Conservation (phyloP, 2,113 vertebrate species). For the Lucifuga dentata region DNA sequence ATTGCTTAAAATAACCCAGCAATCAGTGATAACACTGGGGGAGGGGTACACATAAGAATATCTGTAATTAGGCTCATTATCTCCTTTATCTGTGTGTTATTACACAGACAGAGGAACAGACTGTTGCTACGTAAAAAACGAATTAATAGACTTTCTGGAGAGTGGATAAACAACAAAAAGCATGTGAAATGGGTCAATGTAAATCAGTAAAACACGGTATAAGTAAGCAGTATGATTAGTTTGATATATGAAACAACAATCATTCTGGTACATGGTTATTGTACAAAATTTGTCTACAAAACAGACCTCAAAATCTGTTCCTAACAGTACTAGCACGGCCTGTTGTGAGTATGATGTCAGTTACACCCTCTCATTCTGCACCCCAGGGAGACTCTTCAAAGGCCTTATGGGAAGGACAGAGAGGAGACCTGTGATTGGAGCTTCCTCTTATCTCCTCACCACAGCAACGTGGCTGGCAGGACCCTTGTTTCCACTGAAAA, state of each 20-base stretch:
- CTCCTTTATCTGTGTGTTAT: no score
- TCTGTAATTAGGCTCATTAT: no score
- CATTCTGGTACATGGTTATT: constrained; percentile 15
- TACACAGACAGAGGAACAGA: not conserved
- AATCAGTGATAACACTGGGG: no score
- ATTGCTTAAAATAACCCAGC: no score
- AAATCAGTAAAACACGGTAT: no score
- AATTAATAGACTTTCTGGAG: not conserved
- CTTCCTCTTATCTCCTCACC: constrained; percentile 64
- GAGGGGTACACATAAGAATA: no score
- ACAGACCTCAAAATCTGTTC: constrained; percentile 33
- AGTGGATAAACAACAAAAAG: not conserved
- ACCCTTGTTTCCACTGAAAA: constrained; percentile 38
- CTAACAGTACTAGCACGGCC: constrained; percentile 32
- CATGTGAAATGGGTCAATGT: no score
- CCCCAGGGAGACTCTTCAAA: constrained; percentile 29
- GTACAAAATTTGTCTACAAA: constrained; percentile 45
- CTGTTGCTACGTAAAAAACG: not conserved
- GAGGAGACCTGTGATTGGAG: constrained; percentile 56
- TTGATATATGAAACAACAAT: constrained; percentile 8
- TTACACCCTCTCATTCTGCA: constrained; percentile 55
- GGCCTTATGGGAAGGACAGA: constrained; percentile 47
- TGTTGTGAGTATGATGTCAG: constrained; percentile 55
- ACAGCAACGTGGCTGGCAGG: constrained; percentile 62
- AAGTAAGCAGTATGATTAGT: constrained; percentile 25